phyloP scores from a whole-genome alignment of 2,113 vertebrate species.

The Odontesthes bonariensis region DNA sequence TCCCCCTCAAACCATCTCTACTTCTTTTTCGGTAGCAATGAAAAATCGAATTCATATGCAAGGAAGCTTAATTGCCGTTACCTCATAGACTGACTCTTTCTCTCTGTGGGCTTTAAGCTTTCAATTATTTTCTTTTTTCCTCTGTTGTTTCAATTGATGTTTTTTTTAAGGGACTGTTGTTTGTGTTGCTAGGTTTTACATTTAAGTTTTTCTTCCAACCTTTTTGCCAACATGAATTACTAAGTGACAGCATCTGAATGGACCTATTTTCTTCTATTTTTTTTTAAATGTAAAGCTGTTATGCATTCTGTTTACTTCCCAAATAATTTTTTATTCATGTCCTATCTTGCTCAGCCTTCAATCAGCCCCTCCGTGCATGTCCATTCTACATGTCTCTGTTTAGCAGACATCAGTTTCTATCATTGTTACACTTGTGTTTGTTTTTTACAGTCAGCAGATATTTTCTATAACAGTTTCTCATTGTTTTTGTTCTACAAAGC shows the following conservation, averaged over 20 bases:
- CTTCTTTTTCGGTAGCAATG: conserved; percentile 17
- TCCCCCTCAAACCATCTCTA: not conserved
- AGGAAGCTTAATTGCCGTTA: conserved; percentile 42
- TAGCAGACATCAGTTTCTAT: conserved; percentile 21
- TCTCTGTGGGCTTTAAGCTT: conserved; percentile 27
- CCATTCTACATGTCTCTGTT: not conserved
- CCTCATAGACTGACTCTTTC: conserved; percentile 9
- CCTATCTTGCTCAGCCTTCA: not conserved
- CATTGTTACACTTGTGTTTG: conserved; percentile 19
- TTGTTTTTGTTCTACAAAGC: conserved; percentile 33
- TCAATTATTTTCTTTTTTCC: conserved; percentile 45
- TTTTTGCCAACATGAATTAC: conserved; percentile 20
- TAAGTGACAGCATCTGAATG: conserved; percentile 6
- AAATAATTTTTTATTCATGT: not conserved
- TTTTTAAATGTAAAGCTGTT: not conserved
- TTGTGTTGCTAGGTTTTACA: conserved; percentile 6
- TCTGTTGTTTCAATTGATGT: conserved; percentile 37
- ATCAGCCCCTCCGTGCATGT: not conserved
- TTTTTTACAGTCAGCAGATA: conserved; percentile 13
- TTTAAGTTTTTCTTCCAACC: not conserved
- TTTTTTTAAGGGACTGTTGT: conserved; percentile 34
- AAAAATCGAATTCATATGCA: conserved; percentile 48
- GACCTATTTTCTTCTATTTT: not conserved
- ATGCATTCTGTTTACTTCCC: not conserved
- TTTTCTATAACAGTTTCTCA: conserved; percentile 29